phyloP scores from a whole-genome alignment of 2,113 vertebrate species.

The Todiramphus chloris region DNA sequence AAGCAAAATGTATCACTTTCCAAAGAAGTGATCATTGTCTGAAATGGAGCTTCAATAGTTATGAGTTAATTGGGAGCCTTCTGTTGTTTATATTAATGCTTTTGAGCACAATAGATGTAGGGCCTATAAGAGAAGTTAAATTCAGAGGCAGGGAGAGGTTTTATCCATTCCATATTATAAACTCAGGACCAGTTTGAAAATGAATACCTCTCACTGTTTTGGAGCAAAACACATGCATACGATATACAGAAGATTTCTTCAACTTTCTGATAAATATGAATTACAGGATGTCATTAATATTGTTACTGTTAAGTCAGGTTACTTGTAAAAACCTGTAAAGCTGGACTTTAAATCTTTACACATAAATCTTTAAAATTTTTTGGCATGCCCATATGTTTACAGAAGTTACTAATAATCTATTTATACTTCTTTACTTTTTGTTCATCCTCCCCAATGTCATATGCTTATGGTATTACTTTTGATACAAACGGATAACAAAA shows the following conservation, averaged over 20 bases:
- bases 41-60: not conserved
- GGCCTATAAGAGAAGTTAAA: not conserved
- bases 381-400: not conserved
- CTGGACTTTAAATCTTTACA: not conserved
- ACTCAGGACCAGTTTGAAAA: not conserved
- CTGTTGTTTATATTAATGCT: not conserved
- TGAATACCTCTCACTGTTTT: not conserved
- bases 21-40: not conserved
- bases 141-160: not conserved
- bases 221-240: not conserved
- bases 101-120: not conserved
- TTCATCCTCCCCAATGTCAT: not conserved
- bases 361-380: not conserved
- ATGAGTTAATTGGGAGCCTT: not conserved
- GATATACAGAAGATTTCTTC: not conserved
- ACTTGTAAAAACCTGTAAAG: not conserved
- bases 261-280: not conserved
- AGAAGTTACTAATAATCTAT: not conserved
- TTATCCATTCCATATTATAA: not conserved
- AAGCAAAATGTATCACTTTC: not conserved
- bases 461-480: not conserved
- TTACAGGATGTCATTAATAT: not conserved
- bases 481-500: not conserved
- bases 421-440: not conserved
- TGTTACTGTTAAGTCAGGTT: not conserved